These are phyloP conservation scores for Anagyrus pseudococci DNA, from an alignment of 2,888 invertebrate genomes.

Conservation along the genomic window DNA sequence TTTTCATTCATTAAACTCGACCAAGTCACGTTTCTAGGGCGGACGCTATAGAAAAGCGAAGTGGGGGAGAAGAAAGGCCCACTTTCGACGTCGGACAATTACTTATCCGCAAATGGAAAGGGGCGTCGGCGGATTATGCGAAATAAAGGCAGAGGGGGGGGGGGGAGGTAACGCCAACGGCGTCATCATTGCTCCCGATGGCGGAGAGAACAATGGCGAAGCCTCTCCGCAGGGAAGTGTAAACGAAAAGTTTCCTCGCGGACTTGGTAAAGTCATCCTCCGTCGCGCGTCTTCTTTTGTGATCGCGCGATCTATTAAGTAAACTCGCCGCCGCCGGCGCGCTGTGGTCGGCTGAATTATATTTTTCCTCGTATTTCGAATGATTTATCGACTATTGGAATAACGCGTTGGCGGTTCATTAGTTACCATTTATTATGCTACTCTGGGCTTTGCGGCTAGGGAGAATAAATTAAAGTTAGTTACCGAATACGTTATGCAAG, in stretches of 20 bases:
- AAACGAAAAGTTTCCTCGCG: slow-evolving; percentile 29
- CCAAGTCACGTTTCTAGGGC: no score
- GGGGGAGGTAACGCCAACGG: background rate
- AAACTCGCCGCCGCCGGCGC: no score
- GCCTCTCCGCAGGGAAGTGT: background rate
- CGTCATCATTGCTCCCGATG: slow-evolving; percentile 11
- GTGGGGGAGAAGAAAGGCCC: background rate
- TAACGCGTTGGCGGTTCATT: no score
- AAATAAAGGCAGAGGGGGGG: slow-evolving; percentile 13
- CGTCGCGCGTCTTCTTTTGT: background rate
- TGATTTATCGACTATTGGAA: background rate
- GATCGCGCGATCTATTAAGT: no score
- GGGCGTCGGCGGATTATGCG: slow-evolving; percentile 14
- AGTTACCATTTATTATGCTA: no score
- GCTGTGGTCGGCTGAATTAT: background rate
- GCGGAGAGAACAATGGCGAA: slow-evolving; percentile 29
- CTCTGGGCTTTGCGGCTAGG: no score
- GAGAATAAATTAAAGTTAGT: no score
- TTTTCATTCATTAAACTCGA: background rate
- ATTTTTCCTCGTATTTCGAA: background rate
- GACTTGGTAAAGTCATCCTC: background rate
- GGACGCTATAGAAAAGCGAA: no score
- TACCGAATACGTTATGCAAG: no score
- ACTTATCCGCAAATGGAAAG: slow-evolving; percentile 10
- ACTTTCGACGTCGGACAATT: slow-evolving; percentile 2